These are phyloP conservation scores for Synergus gifuensis DNA, from an alignment of 2,888 invertebrate species.

Conservation along the genomic window DNA sequence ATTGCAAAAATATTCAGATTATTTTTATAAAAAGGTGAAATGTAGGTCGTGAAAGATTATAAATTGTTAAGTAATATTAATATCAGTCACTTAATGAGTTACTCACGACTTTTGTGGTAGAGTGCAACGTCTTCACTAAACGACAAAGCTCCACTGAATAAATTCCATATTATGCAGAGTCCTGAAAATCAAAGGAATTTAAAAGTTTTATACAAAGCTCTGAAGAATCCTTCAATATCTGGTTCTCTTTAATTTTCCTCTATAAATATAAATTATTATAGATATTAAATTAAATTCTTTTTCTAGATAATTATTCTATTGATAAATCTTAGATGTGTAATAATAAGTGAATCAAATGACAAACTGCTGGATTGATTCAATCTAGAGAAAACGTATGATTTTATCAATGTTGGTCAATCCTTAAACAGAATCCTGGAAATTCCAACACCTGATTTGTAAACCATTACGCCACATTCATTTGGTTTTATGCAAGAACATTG, in stretches of 20 bases:
- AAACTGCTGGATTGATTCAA: neutral
- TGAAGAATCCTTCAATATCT: neutral
- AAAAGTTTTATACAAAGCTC: neutral
- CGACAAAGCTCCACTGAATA: slow-evolving; percentile 61
- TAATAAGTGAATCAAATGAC: neutral
- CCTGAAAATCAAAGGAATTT: slow-evolving; percentile 62
- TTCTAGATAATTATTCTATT: neutral
- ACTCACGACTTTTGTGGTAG: slow-evolving; percentile 70
- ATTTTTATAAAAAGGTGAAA: neutral
- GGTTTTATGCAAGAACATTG: slow-evolving; percentile 29
- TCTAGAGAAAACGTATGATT: neutral
- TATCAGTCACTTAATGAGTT: slow-evolving; percentile 44
- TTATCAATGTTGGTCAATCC: neutral
- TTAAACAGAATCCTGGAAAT: slow-evolving; percentile 13
- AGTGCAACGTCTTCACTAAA: slow-evolving; percentile 66
- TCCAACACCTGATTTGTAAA: neutral
- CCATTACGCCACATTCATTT: neutral
- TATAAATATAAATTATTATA: too few species aligned
- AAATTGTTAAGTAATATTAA: slow-evolving; percentile 11
- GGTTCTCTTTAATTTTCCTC: neutral
- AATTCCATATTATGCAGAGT: slow-evolving; percentile 66
- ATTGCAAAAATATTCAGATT: slow-evolving; percentile 23
- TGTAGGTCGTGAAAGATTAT: neutral
- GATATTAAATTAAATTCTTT: neutral
- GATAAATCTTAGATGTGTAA: neutral